phyloP scores from a whole-genome alignment of 2,113 vertebrate genomes.

The Epinephelus cyanopodus region DNA sequence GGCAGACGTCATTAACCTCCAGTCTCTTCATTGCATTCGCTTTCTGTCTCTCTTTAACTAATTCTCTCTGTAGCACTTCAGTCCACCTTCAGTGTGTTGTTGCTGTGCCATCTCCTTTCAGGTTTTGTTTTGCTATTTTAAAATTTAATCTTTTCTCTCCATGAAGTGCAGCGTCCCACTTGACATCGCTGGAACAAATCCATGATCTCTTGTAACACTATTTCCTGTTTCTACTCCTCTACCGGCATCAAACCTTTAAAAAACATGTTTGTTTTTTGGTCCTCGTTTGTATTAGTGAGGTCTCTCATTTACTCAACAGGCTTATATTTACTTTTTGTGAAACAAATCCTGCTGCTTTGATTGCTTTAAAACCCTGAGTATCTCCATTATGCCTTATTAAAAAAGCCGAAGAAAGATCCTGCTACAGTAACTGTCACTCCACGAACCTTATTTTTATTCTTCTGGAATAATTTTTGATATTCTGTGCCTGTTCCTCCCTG shows the following conservation, averaged over 20 bases:
- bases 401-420: neutral
- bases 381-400: conserved; percentile 17
- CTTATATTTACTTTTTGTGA: conserved; percentile 21
- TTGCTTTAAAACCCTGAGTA: conserved; percentile 32
- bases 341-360: conserved; percentile 26
- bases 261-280: neutral
- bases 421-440: conserved; percentile 7
- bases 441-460: conserved; percentile 29
- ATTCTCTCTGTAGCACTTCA: conserved; percentile 7
- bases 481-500: conserved; percentile 27
- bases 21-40: neutral
- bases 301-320: conserved; percentile 20
- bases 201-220: neutral
- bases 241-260: neutral
- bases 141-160: conserved; percentile 21
- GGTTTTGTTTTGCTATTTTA: conserved; percentile 28
- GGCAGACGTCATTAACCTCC: conserved; percentile 53
- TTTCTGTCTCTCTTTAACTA: conserved; percentile 8
- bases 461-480: conserved; percentile 37
- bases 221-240: neutral
- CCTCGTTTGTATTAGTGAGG: neutral
- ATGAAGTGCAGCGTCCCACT: conserved; percentile 1
- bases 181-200: conserved; percentile 3
- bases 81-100: conserved; percentile 1
- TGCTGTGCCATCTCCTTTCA: neutral